phyloP scores from a whole-genome alignment of 2,113 vertebrate genomes.

The Malurus cyaneus region DNA sequence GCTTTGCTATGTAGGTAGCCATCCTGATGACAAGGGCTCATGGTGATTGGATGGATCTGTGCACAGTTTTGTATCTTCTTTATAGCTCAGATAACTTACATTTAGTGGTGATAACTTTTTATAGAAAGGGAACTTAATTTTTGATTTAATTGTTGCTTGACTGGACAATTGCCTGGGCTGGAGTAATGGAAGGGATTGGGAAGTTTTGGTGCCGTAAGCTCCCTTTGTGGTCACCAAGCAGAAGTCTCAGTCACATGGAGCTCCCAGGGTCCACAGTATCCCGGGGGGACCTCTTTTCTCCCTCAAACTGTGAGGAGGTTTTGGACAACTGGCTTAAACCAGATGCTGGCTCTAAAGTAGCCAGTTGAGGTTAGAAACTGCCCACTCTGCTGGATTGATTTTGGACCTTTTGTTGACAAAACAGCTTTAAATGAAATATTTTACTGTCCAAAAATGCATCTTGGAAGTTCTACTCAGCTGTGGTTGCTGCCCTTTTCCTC shows the following conservation, averaged over 20 bases:
- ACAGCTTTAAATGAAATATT: conserved; percentile 3
- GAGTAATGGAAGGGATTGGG: background rate
- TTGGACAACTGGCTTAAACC: background rate
- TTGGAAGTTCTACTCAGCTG: background rate
- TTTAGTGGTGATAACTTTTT: background rate
- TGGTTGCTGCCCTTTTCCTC: background rate
- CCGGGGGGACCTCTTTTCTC: accelerated
- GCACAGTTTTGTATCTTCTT: background rate
- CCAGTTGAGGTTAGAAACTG: background rate
- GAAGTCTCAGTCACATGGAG: accelerated
- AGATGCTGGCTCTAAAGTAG: background rate
- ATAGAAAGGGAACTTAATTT: background rate
- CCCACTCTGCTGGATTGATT: background rate
- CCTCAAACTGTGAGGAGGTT: background rate
- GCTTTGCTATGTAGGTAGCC: background rate
- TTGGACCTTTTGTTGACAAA: background rate
- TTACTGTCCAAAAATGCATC: background rate
- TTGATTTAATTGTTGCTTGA: background rate
- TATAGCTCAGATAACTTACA: background rate
- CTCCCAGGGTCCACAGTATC: accelerated
- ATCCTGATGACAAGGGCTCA: background rate
- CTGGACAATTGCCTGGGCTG: background rate
- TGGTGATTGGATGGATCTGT: background rate
- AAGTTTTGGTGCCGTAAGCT: background rate
- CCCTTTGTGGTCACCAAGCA: background rate